A percentile compares a stretch with the other conserved stretches of the same genome.
Evolutionary conservation across 2,113 vertebrate genomes (phyloP).

Genomic region (Romanogobio albipinnatus): DNA sequence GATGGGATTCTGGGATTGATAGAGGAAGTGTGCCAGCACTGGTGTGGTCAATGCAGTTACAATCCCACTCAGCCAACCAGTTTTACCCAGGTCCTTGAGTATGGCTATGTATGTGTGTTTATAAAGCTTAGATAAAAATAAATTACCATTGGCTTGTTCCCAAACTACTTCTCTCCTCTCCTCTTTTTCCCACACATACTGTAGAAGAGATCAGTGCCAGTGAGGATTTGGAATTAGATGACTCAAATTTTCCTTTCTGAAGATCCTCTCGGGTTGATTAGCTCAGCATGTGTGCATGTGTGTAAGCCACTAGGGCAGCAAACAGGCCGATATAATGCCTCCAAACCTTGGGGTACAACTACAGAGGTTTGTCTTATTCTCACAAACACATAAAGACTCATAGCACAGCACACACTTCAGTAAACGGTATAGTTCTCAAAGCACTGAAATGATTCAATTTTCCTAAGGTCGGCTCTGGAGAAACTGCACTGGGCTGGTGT

Average conservation of each 20-base stretch:
- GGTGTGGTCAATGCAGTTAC: neutral
- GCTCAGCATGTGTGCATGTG: conserved; percentile 7
- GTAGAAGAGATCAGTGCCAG: conserved; percentile 14
- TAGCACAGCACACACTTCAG: neutral
- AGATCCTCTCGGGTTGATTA: conserved; percentile 30
- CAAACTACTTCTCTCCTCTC: neutral
- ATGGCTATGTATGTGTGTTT: neutral
- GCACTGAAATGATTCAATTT: conserved; percentile 12
- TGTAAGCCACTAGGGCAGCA: conserved; percentile 5
- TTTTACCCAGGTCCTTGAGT: neutral
- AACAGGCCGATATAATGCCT: neutral
- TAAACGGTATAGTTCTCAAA: conserved; percentile 29
- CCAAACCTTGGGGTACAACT: neutral
- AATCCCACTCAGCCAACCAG: neutral
- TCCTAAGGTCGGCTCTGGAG: conserved; percentile 6
- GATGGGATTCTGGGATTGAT: neutral
- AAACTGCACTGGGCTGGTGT: conserved; percentile 7
- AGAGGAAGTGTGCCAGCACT: neutral
- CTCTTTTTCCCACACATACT: neutral
- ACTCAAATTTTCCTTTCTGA: conserved; percentile 27
- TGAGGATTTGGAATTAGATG: conserved; percentile 36
- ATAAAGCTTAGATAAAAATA: neutral
- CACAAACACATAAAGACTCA: too few species aligned
- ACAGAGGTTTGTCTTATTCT: neutral
- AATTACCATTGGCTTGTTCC: neutral